These are phyloP conservation scores for Crambe crambe DNA, from an alignment of 37 sponge, comb jelly and placozoan genomes.

Conservation along the genomic window DNA sequence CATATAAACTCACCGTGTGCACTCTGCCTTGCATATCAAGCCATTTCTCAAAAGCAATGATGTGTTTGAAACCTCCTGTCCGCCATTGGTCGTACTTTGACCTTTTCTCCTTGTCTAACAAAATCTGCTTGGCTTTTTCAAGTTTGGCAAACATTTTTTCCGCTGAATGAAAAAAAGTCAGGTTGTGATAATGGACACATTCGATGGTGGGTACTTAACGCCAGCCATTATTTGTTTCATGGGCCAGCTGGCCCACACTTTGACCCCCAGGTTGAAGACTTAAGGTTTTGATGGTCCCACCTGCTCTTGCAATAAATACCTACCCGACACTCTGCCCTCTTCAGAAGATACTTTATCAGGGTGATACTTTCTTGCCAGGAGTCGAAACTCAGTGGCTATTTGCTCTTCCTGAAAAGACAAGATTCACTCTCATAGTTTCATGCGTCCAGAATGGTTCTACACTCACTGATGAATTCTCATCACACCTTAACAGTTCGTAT, in stretches of 20 bases:
- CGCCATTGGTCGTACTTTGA: slow-evolving; percentile 66
- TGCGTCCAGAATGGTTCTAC: neutral
- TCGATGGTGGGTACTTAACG: too few relatives aligned
- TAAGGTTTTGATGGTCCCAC: too few relatives aligned
- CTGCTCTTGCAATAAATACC: too few relatives aligned
- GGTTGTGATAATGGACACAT: neutral
- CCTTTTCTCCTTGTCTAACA: slow-evolving; percentile 53
- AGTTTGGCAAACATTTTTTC: slow-evolving; percentile 35
- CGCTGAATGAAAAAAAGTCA: slow-evolving; percentile 6
- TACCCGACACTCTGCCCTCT: slow-evolving; percentile 12
- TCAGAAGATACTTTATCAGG: slow-evolving; percentile 49
- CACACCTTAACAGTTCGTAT: slow-evolving; percentile 53
- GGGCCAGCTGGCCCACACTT: too few relatives aligned
- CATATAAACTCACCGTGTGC: slow-evolving; percentile 30
- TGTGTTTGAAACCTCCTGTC: slow-evolving; percentile 21
- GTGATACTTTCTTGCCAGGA: slow-evolving; percentile 40
- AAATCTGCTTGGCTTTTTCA: slow-evolving; percentile 41
- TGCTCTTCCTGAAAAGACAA: slow-evolving; percentile 42
- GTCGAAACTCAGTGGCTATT: slow-evolving; percentile 55
- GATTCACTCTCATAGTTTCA: neutral
- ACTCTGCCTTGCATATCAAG: slow-evolving; percentile 40
- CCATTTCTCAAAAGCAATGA: slow-evolving; percentile 53
- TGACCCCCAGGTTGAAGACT: too few relatives aligned
- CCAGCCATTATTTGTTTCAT: too few relatives aligned
- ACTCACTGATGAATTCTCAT: slow-evolving; percentile 56